These are phyloP conservation scores for Mactromeris polynyma DNA, from an alignment of 2,888 invertebrate species.

Conservation along the genomic window DNA sequence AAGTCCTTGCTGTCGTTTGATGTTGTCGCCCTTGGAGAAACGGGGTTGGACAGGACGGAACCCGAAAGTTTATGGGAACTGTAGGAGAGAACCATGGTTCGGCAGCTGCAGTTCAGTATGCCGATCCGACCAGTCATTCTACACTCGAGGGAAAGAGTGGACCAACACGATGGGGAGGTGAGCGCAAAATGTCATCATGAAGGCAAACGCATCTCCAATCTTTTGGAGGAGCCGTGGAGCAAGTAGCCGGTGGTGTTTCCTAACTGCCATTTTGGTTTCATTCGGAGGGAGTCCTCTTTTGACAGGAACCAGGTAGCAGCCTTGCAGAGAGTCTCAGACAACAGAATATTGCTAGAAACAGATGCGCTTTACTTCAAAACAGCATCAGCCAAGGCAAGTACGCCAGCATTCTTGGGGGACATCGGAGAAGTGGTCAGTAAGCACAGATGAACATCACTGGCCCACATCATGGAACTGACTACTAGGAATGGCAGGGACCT, in stretches of 20 bases:
- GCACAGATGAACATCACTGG: neutral
- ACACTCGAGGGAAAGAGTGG: neutral
- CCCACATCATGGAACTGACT: neutral
- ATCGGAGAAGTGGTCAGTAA: neutral
- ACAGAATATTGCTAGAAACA: slow-evolving; percentile 20
- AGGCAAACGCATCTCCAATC: no score
- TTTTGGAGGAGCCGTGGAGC: neutral
- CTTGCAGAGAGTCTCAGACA: neutral
- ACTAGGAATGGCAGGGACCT: neutral
- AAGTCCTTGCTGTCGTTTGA: neutral
- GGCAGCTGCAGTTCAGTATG: neutral
- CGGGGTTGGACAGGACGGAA: neutral
- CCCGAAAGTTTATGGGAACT: neutral
- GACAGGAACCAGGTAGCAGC: slow-evolving; percentile 11
- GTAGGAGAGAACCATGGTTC: neutral
- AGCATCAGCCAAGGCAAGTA: neutral
- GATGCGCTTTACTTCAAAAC: slow-evolving; percentile 24
- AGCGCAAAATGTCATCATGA: neutral
- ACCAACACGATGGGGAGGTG: neutral
- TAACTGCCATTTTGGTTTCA: slow-evolving; percentile 20
- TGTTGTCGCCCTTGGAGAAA: slow-evolving; percentile 19
- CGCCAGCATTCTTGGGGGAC: slow-evolving; percentile 6
- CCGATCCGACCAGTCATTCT: slow-evolving; percentile 21
- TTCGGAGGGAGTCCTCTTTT: neutral
- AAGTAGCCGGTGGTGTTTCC: neutral